These are phyloP conservation scores for Eurystomus gularis DNA, from an alignment of 2,113 vertebrate species.

Conservation along the genomic window DNA sequence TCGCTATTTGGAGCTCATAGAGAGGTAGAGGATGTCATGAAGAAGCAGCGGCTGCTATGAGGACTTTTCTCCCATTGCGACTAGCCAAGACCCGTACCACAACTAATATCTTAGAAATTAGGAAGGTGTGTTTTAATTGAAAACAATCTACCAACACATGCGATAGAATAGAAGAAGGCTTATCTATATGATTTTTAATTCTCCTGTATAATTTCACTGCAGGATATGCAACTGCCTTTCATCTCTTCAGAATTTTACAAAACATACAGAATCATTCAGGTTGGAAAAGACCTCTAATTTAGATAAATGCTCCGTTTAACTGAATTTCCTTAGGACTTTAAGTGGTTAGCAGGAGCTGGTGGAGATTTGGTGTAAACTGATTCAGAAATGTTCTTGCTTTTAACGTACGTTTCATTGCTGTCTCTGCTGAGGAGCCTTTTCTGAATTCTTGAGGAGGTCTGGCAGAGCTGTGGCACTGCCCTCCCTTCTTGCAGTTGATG, in stretches of 20 bases:
- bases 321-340: background rate
- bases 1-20: background rate
- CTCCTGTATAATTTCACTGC: background rate
- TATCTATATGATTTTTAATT: background rate
- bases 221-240: background rate
- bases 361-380: background rate
- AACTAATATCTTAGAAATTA: background rate
- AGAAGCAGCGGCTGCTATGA: background rate
- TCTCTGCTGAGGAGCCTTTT: background rate
- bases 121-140: background rate
- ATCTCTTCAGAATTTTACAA: background rate
- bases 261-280: background rate
- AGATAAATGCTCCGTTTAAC: background rate
- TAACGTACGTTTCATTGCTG: background rate
- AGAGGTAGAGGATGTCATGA: background rate
- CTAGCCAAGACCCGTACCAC: background rate
- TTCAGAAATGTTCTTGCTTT: background rate
- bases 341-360: background rate
- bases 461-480: background rate
- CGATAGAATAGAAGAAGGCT: background rate
- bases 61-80: background rate
- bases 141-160: background rate
- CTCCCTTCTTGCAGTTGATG: background rate
- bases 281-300: too few relatives aligned
- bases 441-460: background rate